Conservation (phyloP, 1,140 invertebrate genomes). For the Drosophila virilis region DNA sequence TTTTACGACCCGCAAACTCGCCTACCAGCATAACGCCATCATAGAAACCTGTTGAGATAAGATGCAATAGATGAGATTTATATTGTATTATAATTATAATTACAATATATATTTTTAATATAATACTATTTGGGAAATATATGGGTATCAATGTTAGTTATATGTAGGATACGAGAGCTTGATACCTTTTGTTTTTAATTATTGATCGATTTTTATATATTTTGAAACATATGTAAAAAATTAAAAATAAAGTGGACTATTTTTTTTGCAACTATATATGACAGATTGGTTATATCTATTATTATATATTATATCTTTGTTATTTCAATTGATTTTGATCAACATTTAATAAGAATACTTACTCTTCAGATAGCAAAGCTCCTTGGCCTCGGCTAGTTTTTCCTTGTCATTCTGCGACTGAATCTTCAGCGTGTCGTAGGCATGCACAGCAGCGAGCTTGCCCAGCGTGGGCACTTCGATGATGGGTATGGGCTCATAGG, state of each 20-base stretch:
- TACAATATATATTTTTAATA: background rate
- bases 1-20: slow-evolving; percentile 94
- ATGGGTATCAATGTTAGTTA: too few species aligned
- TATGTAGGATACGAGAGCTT: too few species aligned
- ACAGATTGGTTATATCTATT: too few species aligned
- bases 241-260: too few species aligned
- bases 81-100: too few species aligned
- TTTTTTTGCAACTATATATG: too few species aligned
- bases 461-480: slow-evolving; percentile 96
- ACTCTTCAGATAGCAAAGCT: slow-evolving; percentile 97
- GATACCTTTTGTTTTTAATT: too few species aligned
- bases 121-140: too few species aligned
- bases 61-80: background rate
- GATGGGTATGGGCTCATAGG: slow-evolving; percentile 92
- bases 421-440: slow-evolving; percentile 96
- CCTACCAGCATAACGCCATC: slow-evolving; percentile 96
- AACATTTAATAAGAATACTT: background rate
- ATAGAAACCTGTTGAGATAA: slow-evolving; percentile 90
- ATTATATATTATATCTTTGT: too few species aligned
- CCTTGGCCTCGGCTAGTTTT: slow-evolving; percentile 97
- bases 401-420: slow-evolving; percentile 98
- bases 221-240: too few species aligned
- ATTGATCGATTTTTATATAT: too few species aligned
- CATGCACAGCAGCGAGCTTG: slow-evolving; percentile 91
- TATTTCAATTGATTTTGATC: too few species aligned